These are phyloP conservation scores for Spicauda simplicius DNA, from an alignment of 2,888 invertebrate genomes.

Conservation along the genomic window DNA sequence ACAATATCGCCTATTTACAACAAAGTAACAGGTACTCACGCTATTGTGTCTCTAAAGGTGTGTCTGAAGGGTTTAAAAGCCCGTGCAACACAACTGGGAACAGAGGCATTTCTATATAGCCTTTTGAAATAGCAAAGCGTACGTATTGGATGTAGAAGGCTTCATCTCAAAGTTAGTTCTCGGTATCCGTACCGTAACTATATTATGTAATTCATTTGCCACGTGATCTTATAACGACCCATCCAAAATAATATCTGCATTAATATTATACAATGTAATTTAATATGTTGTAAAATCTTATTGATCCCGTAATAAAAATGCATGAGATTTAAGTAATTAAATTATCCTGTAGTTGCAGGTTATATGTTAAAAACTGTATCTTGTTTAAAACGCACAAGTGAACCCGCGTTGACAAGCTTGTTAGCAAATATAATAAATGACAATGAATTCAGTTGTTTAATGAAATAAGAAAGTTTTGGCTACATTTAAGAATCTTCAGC, in stretches of 20 bases:
- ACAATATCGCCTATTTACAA: slow-evolving; percentile 9
- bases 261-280: too few species aligned
- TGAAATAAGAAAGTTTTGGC: slow-evolving; percentile 58
- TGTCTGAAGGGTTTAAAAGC: slow-evolving; percentile 23
- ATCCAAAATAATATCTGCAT: too few species aligned
- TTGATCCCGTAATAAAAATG: too few species aligned
- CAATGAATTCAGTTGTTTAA: slow-evolving; percentile 55
- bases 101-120: slow-evolving; percentile 3
- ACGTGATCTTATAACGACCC: background rate
- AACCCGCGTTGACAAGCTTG: background rate
- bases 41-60: slow-evolving; percentile 12
- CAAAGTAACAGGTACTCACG: background rate
- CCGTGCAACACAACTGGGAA: background rate
- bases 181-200: background rate
- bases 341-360: too few species aligned
- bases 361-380: background rate
- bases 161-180: background rate
- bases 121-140: background rate
- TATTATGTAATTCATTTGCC: background rate
- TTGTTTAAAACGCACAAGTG: background rate
- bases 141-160: background rate
- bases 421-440: slow-evolving; percentile 31
- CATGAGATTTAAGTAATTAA: too few species aligned
- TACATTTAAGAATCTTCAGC: slow-evolving; percentile 54
- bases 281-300: too few species aligned